Conservation (phyloP, 2,797 vertebrate genomes). For the Urosaurus nigricauda region DNA sequence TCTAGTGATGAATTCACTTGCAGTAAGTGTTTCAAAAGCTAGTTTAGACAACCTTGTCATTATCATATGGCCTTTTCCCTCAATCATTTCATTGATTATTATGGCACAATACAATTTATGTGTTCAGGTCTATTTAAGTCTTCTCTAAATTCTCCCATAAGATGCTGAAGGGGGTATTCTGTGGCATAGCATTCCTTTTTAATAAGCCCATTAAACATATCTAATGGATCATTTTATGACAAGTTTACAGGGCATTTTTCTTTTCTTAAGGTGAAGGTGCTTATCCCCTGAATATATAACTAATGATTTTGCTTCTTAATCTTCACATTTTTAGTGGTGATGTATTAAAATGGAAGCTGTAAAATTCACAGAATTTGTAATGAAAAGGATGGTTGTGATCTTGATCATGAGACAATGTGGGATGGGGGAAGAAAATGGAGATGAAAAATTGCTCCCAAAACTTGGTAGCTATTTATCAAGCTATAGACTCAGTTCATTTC, state of each 20-base stretch:
- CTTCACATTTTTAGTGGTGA: slow-evolving; percentile 53
- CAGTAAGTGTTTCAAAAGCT: neutral
- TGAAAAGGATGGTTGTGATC: slow-evolving; percentile 27
- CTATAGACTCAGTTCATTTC: neutral
- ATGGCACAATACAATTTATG: slow-evolving; percentile 35
- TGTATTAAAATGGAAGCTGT: slow-evolving; percentile 40
- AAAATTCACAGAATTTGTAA: slow-evolving; percentile 56
- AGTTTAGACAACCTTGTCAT: neutral
- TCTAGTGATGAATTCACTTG: neutral
- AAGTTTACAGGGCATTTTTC: slow-evolving; percentile 50
- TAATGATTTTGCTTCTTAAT: slow-evolving; percentile 65
- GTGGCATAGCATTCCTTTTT: slow-evolving; percentile 34
- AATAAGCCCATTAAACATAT: slow-evolving; percentile 62
- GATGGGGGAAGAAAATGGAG: neutral
- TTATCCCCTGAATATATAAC: slow-evolving; percentile 51
- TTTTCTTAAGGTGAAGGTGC: slow-evolving; percentile 55
- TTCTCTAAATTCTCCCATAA: slow-evolving; percentile 30
- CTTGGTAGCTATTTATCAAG: neutral
- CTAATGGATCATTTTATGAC: slow-evolving; percentile 60
- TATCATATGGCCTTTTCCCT: neutral
- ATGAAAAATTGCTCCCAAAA: neutral
- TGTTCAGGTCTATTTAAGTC: slow-evolving; percentile 32
- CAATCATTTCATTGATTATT: slow-evolving; percentile 26
- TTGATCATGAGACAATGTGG: neutral
- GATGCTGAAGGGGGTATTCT: slow-evolving; percentile 37